Percentiles rank a stretch among this genome's conserved stretches.
Conservation (phyloP, 64 coral and sea anemone genomes). For the Montipora capricornis region DNA sequence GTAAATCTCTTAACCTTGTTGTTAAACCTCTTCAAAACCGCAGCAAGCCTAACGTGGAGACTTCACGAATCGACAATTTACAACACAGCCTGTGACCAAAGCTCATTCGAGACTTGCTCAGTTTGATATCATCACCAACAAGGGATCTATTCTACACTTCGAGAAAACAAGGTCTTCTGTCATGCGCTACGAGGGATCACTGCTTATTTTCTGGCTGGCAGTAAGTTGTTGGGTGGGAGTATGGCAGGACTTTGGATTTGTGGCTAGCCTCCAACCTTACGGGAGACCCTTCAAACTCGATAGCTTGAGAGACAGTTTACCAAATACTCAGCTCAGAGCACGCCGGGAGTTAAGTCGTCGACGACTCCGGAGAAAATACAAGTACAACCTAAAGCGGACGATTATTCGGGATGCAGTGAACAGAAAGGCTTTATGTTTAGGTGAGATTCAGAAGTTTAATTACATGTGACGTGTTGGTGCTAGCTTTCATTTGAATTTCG, state of each 20-base stretch:
- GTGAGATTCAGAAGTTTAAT: constrained; percentile 67
- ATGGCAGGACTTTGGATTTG: constrained; percentile 69
- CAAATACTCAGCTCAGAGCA: constrained; percentile 63
- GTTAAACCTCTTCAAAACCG: constrained; percentile 85
- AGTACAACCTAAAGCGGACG: constrained; percentile 74
- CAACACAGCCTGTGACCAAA: constrained; percentile 18
- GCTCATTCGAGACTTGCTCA: background rate
- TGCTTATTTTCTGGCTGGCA: constrained; percentile 38
- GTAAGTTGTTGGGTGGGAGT: constrained; percentile 67
- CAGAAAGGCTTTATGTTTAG: constrained; percentile 82
- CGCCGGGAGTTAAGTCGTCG: constrained; percentile 57
- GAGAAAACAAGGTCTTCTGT: background rate
- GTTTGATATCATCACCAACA: background rate
- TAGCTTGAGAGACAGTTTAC: constrained; percentile 82
- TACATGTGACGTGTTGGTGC: background rate
- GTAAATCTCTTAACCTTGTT: constrained; percentile 70
- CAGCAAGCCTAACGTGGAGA: constrained; percentile 57
- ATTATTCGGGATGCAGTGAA: constrained; percentile 72
- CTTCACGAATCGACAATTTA: constrained; percentile 45
- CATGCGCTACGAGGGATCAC: background rate
- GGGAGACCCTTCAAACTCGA: constrained; percentile 89
- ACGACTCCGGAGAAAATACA: constrained; percentile 78
- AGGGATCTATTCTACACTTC: background rate
- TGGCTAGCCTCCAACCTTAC: constrained; percentile 38
- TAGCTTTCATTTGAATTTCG: background rate